A percentile compares a stretch with the other conserved stretches of the same genome.
Conservation (phyloP, 2,113 vertebrate species). For the Prochilodus magdalenae region DNA sequence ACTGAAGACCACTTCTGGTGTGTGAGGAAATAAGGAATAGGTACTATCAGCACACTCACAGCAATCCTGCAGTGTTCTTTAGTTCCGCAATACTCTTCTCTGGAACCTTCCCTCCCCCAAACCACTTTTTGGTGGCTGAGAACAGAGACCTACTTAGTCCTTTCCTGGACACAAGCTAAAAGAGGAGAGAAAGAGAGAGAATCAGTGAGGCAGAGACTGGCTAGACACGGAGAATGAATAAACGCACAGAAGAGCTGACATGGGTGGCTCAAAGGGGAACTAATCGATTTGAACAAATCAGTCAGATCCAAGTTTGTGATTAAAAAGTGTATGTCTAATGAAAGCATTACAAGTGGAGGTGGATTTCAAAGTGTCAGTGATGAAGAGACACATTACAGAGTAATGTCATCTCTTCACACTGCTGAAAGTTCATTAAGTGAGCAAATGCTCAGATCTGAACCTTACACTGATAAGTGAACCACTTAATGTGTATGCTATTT, state of each 20-base stretch:
- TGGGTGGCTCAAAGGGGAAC: background rate
- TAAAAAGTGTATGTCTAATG: background rate
- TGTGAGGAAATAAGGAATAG: background rate
- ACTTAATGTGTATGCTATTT: no score
- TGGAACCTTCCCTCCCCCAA: slow-evolving; percentile 94
- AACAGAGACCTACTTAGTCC: slow-evolving; percentile 95
- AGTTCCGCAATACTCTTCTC: slow-evolving; percentile 93
- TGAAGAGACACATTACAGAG: no score
- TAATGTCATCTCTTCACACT: no score
- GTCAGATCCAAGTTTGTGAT: background rate
- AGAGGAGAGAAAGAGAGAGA: slow-evolving; percentile 20
- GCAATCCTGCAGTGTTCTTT: slow-evolving; percentile 89
- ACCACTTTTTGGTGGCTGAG: slow-evolving; percentile 98
- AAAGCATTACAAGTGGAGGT: background rate
- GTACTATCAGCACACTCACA: slow-evolving; percentile 80
- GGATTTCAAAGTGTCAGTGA: background rate
- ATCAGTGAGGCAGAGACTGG: slow-evolving; percentile 9
- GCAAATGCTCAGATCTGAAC: no score
- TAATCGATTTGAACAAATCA: background rate
- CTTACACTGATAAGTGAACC: no score
- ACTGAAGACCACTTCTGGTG: no score
- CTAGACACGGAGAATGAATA: background rate
- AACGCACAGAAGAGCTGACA: background rate
- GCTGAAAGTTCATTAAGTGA: no score
- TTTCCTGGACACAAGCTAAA: slow-evolving; percentile 94